A percentile compares a stretch with the other conserved stretches of the same genome.
Conservation (phyloP, 2,113 vertebrate species). For the Gadus chalcogrammus region DNA sequence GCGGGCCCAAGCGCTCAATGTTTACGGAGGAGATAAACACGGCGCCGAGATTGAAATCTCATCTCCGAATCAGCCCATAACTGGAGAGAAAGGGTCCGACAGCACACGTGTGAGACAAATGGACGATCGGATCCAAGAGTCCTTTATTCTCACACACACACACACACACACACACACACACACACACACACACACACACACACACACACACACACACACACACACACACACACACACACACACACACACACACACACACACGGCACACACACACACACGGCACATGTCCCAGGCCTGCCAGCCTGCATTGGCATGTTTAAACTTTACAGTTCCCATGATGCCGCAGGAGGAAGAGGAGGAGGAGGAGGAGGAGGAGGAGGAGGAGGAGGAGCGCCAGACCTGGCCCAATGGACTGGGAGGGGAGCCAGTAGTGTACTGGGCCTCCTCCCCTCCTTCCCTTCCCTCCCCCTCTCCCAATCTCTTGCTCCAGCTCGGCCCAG, state of each 20-base stretch:
- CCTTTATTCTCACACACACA: slow-evolving; percentile 2
- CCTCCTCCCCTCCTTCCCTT: slow-evolving; percentile 40
- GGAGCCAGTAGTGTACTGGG: slow-evolving; percentile 46
- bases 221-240: slow-evolving; percentile 4
- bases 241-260: slow-evolving; percentile 12
- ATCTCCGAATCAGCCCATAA: slow-evolving; percentile 18
- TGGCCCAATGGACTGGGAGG: slow-evolving; percentile 25
- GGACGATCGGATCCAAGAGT: neutral
- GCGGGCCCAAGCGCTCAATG: slow-evolving; percentile 31
- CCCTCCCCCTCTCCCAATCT: slow-evolving; percentile 11
- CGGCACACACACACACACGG: slow-evolving; percentile 10
- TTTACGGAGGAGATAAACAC: slow-evolving; percentile 43
- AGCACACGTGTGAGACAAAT: slow-evolving; percentile 26
- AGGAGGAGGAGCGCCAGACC: slow-evolving; percentile 29
- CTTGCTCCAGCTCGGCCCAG: neutral
- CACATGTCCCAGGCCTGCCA: slow-evolving; percentile 6
- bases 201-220: slow-evolving; percentile 9
- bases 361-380: slow-evolving; percentile 27
- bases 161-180: slow-evolving; percentile 2
- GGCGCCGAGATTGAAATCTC: slow-evolving; percentile 26
- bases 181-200: slow-evolving; percentile 5
- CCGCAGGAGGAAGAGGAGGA: slow-evolving; percentile 15
- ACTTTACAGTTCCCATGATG: slow-evolving; percentile 36
- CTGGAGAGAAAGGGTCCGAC: slow-evolving; percentile 19
- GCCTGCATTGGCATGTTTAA: slow-evolving; percentile 44